Evolutionary conservation across 2,797 vertebrate genomes (phyloP), one percentile per base, ranked within the genome.

Genomic region (Cottoperca gobio): DNA sequence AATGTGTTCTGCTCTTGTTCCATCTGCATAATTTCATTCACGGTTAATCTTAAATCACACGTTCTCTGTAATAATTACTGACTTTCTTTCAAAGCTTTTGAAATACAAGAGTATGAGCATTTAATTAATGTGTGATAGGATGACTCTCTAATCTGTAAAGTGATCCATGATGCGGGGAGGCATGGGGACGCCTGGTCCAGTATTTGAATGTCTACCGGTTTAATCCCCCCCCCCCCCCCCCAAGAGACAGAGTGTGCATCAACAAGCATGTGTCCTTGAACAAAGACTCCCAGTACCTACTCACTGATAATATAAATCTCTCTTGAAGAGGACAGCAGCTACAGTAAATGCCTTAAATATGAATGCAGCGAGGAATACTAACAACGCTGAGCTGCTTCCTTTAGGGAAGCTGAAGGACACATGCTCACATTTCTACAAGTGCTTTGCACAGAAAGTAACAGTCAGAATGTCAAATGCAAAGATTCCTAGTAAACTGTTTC

Each of bases 251-350:
- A 31, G 1, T 72, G 70, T 68, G 19, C 52, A 81, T 67, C 26
- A 74, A 55, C 71, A 79, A 64, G 26, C 39, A 48, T 50, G 39
- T 58, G 66, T 67, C 85, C 89, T 82, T 82, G 76, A 42, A 54
- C 53, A 76, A 68, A 73, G 48, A 59, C 74, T 26, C 26, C 37
- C 46, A 49, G 55, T 21, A 57, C 43, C 16, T 67, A 8, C 31
- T 23, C 35, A 9, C 12, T 55, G 67, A 50, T 69, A 3, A 57
- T 70, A 45, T 70, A 73, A 84, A 73, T 78, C 46, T 46, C 33
- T 75, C 23, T 26, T 8, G 53, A 73, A 39, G 49, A 72, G 72
- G 12, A 66, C 54, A n/a, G 31, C 49, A 21, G 70, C 67, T 72
- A 48, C 70, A 55, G 26, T 66, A 70, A 86, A 70, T 52, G n/a